phyloP scores from a whole-genome alignment of 2,888 invertebrate genomes.

The Tenthredo mesomela region DNA sequence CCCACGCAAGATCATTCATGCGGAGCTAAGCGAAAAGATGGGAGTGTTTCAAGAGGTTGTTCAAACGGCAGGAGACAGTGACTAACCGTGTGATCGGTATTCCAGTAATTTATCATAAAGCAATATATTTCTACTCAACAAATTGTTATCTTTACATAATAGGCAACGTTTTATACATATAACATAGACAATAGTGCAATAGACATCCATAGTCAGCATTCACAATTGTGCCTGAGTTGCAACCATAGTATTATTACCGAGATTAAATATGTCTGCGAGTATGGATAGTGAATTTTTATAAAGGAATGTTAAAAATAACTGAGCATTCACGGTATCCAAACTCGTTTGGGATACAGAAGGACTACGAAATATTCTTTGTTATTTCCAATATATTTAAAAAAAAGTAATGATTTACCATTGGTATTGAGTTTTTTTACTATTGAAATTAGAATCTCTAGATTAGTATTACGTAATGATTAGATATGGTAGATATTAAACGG shows the following conservation, averaged over 20 bases:
- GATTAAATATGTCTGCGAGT: not conserved
- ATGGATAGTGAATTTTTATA: not conserved
- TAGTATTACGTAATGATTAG: not conserved
- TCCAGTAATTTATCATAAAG: not conserved
- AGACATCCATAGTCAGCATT: not conserved
- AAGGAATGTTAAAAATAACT: not conserved
- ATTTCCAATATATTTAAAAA: not conserved
- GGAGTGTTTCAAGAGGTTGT: not conserved
- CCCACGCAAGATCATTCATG: conserved; percentile 24
- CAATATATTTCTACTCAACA: not conserved
- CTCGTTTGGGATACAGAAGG: not conserved
- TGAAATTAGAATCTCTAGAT: not conserved
- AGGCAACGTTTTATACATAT: not conserved
- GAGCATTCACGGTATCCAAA: not conserved
- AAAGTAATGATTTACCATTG: not conserved
- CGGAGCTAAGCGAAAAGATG: not conserved
- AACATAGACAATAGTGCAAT: not conserved
- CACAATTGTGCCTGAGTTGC: conserved; percentile 18
- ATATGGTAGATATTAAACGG: not conserved
- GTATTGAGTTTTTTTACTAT: not conserved
- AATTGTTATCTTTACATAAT: not conserved
- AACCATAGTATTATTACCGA: conserved; percentile 13
- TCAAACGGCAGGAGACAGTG: not conserved
- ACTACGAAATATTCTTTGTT: not conserved
- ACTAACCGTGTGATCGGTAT: not conserved